Percentiles rank a stretch among this genome's conserved stretches.
Evolutionary conservation across 2,113 vertebrate genomes (phyloP).

Genomic region (Apodemus sylvaticus): DNA sequence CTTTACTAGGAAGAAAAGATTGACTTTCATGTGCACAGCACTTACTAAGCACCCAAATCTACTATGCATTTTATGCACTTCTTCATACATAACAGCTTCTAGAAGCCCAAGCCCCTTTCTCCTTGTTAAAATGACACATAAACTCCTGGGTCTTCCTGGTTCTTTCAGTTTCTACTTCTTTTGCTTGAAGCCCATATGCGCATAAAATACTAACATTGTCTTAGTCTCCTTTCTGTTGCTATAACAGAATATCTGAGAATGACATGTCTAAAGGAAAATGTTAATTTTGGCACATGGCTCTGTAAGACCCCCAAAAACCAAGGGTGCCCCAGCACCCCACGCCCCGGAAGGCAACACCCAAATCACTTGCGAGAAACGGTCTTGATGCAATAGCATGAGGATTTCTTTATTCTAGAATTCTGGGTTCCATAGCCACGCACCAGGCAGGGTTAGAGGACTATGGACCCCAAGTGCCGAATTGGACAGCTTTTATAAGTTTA

Average conservation of each 20-base stretch:
- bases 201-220: neutral
- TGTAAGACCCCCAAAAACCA: no score
- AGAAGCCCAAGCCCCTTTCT: neutral
- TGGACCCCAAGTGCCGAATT: no score
- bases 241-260: neutral
- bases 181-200: neutral
- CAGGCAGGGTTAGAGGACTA: no score
- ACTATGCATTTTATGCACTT: neutral
- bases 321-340: no score
- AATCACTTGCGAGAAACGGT: no score
- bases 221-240: neutral
- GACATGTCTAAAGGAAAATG: no score
- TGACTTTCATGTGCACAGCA: neutral
- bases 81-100: neutral
- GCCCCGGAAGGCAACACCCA: no score
- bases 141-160: neutral
- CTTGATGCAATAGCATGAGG: no score
- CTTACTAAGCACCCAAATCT: neutral
- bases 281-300: neutral
- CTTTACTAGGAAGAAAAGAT: neutral
- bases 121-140: neutral
- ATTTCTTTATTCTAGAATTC: no score
- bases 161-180: neutral
- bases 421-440: no score
- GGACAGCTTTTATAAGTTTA: no score